phyloP scores from a whole-genome alignment of 2,797 vertebrate species.

The Eulemur mongoz region DNA sequence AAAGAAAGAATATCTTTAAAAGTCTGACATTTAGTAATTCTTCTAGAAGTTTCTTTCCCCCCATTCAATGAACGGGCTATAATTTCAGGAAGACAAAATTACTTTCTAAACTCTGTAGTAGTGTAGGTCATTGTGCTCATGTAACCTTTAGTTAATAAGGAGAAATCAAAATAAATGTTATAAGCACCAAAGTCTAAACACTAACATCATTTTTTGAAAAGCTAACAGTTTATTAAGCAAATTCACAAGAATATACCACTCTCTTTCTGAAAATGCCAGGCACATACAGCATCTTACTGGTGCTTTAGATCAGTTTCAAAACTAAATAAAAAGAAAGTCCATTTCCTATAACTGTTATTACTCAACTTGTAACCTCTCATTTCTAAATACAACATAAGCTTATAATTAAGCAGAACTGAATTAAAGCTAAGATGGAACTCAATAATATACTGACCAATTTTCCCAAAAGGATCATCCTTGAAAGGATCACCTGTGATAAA shows the following conservation, averaged over 20 bases:
- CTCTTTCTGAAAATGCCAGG: constrained; percentile 16
- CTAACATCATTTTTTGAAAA: neutral
- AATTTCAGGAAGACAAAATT: constrained; percentile 31
- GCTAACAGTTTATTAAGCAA: constrained; percentile 32
- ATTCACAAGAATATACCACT: constrained; percentile 43
- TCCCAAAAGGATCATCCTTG: constrained; percentile 97
- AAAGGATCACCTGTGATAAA: constrained; percentile 93
- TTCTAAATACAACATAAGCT: constrained; percentile 18
- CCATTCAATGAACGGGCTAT: neutral
- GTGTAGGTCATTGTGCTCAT: neutral
- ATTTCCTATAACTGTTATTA: neutral
- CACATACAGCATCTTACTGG: neutral
- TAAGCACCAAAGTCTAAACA: constrained; percentile 28
- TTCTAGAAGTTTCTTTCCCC: neutral
- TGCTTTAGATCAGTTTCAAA: constrained; percentile 33
- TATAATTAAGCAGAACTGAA: constrained; percentile 46
- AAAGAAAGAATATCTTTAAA: constrained; percentile 20
- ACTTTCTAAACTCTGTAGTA: neutral
- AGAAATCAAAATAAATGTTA: constrained; percentile 27
- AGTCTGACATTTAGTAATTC: neutral
- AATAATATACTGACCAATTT: constrained; percentile 89
- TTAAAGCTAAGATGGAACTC: neutral
- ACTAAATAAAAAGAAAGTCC: constrained; percentile 31
- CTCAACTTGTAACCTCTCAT: neutral
- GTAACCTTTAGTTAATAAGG: neutral